These are phyloP conservation scores for Cyclophora albipunctata DNA, from an alignment of 2,888 invertebrate genomes.

Conservation along the genomic window DNA sequence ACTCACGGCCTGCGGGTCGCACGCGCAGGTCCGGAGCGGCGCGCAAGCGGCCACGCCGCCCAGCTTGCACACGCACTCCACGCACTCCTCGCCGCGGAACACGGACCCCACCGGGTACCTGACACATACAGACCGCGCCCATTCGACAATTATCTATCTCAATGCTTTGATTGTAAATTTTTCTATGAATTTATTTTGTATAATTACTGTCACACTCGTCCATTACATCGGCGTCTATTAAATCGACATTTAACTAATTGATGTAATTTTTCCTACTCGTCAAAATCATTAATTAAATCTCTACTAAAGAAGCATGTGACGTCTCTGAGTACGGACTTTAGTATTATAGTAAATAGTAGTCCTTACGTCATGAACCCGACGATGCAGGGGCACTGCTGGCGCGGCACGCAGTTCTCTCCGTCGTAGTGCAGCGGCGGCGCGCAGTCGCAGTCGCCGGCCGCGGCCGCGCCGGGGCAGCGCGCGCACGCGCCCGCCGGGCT, in stretches of 20 bases:
- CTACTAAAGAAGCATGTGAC: too few species aligned
- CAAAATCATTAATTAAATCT: too few species aligned
- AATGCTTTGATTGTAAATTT: background rate
- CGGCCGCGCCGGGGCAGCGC: conserved; percentile 69
- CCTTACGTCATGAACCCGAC: conserved; percentile 77
- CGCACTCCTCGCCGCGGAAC: conserved; percentile 83
- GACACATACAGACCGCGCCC: conserved; percentile 1
- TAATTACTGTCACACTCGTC: too few species aligned
- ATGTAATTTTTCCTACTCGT: too few species aligned
- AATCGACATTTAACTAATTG: too few species aligned
- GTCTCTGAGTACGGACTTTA: too few species aligned
- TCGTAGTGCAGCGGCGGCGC: conserved; percentile 78
- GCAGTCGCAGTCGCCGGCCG: conserved; percentile 53
- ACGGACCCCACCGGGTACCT: conserved; percentile 83
- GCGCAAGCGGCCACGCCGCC: conserved; percentile 83
- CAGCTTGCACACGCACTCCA: conserved; percentile 85
- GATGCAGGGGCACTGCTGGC: conserved; percentile 86
- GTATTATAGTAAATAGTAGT: too few species aligned
- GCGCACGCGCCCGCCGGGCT: conserved; percentile 34
- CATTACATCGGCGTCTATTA: too few species aligned
- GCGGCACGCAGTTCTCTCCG: conserved; percentile 81
- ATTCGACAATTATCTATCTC: background rate
- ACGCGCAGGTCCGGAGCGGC: conserved; percentile 80
- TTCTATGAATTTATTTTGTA: too few species aligned
- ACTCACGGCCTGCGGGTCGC: conserved; percentile 36